A percentile compares a stretch with the other conserved stretches of the same genome.
phyloP scores from a whole-genome alignment of 2,888 invertebrate genomes.

The Lochmaea capreae region DNA sequence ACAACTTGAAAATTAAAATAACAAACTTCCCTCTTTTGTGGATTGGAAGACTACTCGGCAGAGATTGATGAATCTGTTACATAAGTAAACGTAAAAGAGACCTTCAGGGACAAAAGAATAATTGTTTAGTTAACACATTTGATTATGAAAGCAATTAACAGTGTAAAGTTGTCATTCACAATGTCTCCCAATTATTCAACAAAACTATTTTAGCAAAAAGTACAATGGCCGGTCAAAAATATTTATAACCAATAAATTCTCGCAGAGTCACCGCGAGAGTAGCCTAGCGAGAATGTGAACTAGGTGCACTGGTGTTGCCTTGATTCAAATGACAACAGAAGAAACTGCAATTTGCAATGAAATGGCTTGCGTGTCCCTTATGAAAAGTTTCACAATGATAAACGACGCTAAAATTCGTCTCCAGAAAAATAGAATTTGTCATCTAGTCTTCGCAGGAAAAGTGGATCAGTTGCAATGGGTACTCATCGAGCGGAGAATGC shows the following conservation, averaged over 20 bases:
- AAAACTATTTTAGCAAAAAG: background rate
- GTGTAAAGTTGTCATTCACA: background rate
- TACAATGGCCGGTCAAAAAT: background rate
- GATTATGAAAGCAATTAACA: background rate
- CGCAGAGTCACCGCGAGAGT: no score
- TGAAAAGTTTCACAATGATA: no score
- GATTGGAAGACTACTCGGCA: constrained; percentile 37
- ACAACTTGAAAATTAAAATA: constrained; percentile 42
- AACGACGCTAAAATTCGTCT: no score
- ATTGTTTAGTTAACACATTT: constrained; percentile 17
- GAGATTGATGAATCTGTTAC: constrained; percentile 40
- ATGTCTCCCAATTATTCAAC: background rate
- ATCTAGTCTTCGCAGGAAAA: no score
- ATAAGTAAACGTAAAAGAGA: constrained; percentile 16
- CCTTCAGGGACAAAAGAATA: background rate
- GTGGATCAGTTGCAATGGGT: no score
- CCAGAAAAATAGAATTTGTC: no score
- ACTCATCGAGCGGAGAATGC: no score
- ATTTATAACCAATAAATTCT: background rate
- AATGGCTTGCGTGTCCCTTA: no score
- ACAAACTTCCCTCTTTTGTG: constrained; percentile 43
- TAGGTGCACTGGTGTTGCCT: no score
- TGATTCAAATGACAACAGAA: no score
- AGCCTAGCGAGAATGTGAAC: no score
- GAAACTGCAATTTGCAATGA: no score